Conservation (phyloP, 2,888 invertebrate genomes). For the Lepidonotus clava region DNA sequence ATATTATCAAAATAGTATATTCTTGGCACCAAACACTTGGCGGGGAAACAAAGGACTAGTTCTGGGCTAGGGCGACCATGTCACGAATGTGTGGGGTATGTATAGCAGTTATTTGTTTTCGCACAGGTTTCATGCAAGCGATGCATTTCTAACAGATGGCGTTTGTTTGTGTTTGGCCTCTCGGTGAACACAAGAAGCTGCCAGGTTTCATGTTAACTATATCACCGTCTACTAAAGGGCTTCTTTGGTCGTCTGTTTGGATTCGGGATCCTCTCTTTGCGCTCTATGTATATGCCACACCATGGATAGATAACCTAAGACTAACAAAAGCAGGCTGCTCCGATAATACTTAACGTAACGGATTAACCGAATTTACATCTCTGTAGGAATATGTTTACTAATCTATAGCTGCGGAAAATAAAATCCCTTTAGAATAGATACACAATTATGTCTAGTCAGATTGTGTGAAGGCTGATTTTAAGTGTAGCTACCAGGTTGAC, state of each 20-base stretch:
- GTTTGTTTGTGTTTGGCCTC: conserved; percentile 47
- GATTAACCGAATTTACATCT: too few species aligned
- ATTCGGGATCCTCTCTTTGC: not conserved
- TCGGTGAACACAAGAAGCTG: not conserved
- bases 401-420: too few species aligned
- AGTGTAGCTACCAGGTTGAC: too few species aligned
- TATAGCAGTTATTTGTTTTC: conserved; percentile 39
- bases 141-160: conserved; percentile 49
- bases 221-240: not conserved
- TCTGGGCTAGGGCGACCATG: not conserved
- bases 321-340: too few species aligned
- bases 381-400: too few species aligned
- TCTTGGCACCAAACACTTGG: too few species aligned
- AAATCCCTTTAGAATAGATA: too few species aligned
- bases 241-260: not conserved
- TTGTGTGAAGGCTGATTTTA: too few species aligned
- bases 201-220: not conserved
- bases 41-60: not conserved
- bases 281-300: not conserved
- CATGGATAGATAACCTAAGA: too few species aligned
- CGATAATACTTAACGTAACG: too few species aligned
- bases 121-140: conserved; percentile 47
- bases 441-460: too few species aligned
- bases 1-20: too few species aligned
- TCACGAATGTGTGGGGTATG: conserved; percentile 45